Evolutionary conservation across 2,797 vertebrate species (phyloP), one percentile per base, ranked within the genome.

Genomic region (Gambelia wislizenii): DNA sequence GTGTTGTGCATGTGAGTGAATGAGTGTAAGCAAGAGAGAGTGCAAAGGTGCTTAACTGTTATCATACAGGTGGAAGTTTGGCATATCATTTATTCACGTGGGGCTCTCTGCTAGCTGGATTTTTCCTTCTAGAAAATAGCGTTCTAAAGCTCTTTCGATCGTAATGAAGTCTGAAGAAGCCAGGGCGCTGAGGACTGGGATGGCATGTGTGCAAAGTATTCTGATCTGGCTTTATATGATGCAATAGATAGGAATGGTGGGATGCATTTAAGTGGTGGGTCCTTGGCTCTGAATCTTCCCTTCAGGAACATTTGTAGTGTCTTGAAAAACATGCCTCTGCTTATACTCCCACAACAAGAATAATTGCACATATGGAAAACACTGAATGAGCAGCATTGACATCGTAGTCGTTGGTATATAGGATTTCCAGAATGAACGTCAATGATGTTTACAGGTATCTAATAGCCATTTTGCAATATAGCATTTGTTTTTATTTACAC

Each of bases 381-480:
- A 54, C 47, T 81, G 88, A 76, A 87, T 70, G 91, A 94, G n/a
- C 92, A 91, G 91, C 92, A 82, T 87, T 90, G 81, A 91, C 92
- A 95, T 96, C 95, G 91, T 93, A 95, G 92, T 85, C 70, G 90
- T 83, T 89, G 81, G 94, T 94, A 87, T 83, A 42, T 87, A 89
- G 94, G 95, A 94, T 44, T 91, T 96, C 94, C 22, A 36, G 92
- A 95, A 78, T 83, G 95, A 96, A 95, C 95, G 94, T 96, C 94
- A 92, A 93, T 77, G 92, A 96, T 97, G 97, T 97, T 97, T 97
- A 97, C 97, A 97, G 96, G 95, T 95, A 93, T 90, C 77, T 36
- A 95, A 96, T 96, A 97, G 97, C 96, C 97, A 97, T 97, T 96
- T 96, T 92, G 95, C 96, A 96, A 95, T 95, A 96, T 90, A 14